Conservation (phyloP, 2,888 invertebrate genomes). For the Eledone cirrhosa region DNA sequence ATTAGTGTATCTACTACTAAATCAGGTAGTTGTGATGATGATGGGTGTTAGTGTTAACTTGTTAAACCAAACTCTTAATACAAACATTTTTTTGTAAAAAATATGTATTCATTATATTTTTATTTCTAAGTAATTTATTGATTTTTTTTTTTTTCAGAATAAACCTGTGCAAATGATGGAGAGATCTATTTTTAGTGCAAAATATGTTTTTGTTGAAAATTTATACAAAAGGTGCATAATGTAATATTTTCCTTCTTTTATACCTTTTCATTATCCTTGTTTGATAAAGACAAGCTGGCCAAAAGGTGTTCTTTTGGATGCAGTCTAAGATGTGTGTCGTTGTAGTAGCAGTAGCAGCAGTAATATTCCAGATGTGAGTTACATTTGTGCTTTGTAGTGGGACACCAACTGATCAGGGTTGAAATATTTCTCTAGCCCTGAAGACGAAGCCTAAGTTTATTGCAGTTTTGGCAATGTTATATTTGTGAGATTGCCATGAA, state of each 20-base stretch:
- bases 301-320: no score
- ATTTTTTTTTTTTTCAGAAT: constrained; percentile 36
- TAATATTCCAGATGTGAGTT: no score
- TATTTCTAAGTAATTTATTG: constrained; percentile 25
- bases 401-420: no score
- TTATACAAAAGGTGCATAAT: constrained; percentile 68
- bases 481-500: no score
- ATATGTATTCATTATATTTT: background rate
- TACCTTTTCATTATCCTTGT: no score
- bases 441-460: no score
- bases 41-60: background rate
- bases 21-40: background rate
- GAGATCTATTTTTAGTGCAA: constrained; percentile 86
- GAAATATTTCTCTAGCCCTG: no score
- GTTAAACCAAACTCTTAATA: background rate
- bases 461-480: no score
- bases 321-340: no score
- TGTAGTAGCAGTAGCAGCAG: no score
- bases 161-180: constrained; percentile 85
- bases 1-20: background rate
- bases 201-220: constrained; percentile 84
- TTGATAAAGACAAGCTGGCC: no score
- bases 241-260: background rate
- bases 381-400: no score
- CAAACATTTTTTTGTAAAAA: background rate